These are phyloP conservation scores for Tetrapedia diversipes DNA, from an alignment of 2,888 invertebrate genomes.

Conservation along the genomic window DNA sequence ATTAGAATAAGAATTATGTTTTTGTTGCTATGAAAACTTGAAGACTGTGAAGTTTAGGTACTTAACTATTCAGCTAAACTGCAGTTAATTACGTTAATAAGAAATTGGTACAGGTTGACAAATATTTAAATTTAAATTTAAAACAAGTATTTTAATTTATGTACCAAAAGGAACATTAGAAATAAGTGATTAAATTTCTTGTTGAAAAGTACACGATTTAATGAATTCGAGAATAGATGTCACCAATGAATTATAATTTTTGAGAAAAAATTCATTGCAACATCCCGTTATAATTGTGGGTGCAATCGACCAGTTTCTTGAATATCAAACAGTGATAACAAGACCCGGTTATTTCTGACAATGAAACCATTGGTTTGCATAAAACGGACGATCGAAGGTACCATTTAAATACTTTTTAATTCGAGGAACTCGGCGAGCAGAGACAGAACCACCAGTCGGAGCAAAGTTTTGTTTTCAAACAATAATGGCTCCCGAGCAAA, in stretches of 20 bases:
- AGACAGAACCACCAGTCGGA: not conserved
- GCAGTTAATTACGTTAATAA: no score
- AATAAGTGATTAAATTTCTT: not conserved
- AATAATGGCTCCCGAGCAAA: not conserved
- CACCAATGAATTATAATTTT: conserved; percentile 1
- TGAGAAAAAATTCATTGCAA: not conserved
- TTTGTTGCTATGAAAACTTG: no score
- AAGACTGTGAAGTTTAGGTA: no score
- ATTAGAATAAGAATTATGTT: no score
- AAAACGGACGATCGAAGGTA: not conserved
- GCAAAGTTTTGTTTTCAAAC: conserved; percentile 8
- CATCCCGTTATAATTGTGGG: not conserved
- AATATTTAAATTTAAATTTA: no score
- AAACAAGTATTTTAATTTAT: no score
- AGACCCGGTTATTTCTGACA: not conserved
- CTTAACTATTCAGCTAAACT: no score
- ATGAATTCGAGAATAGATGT: not conserved
- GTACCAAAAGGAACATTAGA: not conserved
- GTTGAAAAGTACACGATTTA: not conserved
- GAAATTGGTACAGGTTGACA: no score
- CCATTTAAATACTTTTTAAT: not conserved
- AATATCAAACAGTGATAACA: not conserved
- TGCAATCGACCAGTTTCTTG: not conserved
- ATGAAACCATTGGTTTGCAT: not conserved
- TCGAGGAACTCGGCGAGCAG: not conserved